Conservation (phyloP, 2,888 invertebrate genomes). For the Andrena fulva region DNA sequence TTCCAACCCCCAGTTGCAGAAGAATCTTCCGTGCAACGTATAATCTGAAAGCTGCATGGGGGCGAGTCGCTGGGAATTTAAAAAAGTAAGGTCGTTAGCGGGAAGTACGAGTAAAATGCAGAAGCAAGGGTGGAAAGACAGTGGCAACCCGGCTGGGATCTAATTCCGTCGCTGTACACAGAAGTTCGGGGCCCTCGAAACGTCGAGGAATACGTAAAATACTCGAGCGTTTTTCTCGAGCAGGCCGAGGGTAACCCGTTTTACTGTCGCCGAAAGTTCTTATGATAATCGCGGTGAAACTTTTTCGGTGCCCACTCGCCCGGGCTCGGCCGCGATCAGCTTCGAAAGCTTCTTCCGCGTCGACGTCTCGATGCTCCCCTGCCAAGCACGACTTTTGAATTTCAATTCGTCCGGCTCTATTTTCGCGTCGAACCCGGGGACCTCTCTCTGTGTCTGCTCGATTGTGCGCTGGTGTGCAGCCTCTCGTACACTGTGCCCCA, state of each 20-base stretch:
- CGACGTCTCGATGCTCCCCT: conserved; percentile 23
- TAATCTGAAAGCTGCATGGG: not conserved
- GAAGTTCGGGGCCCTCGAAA: conserved; percentile 36
- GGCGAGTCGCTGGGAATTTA: not conserved
- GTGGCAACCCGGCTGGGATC: conserved; percentile 2
- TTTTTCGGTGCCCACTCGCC: conserved; percentile 40
- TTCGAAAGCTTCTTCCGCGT: conserved; percentile 37
- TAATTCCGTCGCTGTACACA: conserved; percentile 40
- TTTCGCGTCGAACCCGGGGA: not conserved
- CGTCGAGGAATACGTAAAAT: conserved; percentile 66
- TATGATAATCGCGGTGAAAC: conserved; percentile 68
- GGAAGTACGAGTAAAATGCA: conserved; percentile 27
- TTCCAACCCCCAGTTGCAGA: not conserved
- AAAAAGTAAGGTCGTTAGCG: conserved; percentile 34
- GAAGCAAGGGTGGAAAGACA: conserved; percentile 21
- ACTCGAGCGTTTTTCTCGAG: conserved; percentile 22
- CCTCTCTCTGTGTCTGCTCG: not conserved
- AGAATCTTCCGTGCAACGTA: no score
- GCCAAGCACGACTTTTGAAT: conserved; percentile 54
- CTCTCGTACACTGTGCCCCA: not conserved
- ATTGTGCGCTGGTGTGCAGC: not conserved
- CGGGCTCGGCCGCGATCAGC: conserved; percentile 47
- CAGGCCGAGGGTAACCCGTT: conserved; percentile 27
- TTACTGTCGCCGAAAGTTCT: conserved; percentile 54
- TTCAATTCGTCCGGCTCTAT: conserved; percentile 51